Evolutionary conservation across 2,113 vertebrate species (phyloP).

Genomic region (Clarias gariepinus): DNA sequence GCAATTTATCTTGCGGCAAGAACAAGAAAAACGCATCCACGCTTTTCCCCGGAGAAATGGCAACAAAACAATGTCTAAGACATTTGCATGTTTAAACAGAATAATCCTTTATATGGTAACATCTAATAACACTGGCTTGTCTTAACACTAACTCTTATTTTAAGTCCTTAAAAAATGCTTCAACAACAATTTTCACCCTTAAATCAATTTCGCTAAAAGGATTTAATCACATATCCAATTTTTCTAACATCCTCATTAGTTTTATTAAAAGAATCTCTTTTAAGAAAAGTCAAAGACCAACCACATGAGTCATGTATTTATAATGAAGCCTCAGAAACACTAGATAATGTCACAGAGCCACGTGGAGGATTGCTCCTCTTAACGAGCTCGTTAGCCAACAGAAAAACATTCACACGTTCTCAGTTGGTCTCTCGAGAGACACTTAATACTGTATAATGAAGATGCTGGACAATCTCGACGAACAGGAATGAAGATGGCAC

Average conservation of each 20-base stretch:
- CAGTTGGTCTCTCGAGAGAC: not conserved
- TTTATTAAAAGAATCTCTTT: not conserved
- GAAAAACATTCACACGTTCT: conserved; percentile 9
- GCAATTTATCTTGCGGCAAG: not conserved
- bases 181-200: not conserved
- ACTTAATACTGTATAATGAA: not conserved
- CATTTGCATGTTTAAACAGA: not conserved
- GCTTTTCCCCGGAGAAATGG: not conserved
- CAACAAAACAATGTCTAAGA: not conserved
- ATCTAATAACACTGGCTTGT: not conserved
- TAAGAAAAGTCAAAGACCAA: not conserved
- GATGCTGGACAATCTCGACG: not conserved
- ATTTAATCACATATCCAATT: not conserved
- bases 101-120: not conserved
- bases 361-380: not conserved
- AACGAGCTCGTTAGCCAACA: conserved; percentile 25
- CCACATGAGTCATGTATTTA: conserved; percentile 6
- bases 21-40: not conserved
- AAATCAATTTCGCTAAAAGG: not conserved
- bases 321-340: conserved; percentile 23
- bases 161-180: not conserved
- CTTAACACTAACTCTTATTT: not conserved
- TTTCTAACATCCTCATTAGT: not conserved
- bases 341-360: conserved; percentile 10
- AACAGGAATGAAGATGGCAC: not conserved